Conservation (phyloP, 2,797 vertebrate species). For the Typhlichthys subterraneus region DNA sequence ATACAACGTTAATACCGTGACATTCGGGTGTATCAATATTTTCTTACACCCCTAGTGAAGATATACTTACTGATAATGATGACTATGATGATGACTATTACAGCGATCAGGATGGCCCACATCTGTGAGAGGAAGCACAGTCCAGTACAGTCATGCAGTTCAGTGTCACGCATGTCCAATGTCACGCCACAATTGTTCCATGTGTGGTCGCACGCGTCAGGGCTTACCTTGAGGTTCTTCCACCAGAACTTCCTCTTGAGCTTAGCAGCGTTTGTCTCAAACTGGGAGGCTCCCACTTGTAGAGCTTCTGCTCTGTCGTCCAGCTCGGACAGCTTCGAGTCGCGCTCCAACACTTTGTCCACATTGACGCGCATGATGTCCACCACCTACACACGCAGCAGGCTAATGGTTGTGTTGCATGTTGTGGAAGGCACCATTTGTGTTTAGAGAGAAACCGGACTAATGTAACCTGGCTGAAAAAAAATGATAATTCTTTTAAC, state of each 20-base stretch:
- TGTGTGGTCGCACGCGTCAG: slow-evolving; percentile 1
- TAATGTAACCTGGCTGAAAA: too few species aligned
- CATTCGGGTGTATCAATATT: too few species aligned
- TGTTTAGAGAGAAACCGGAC: background rate
- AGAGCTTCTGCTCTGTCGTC: slow-evolving; percentile 88
- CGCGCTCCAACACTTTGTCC: slow-evolving; percentile 89
- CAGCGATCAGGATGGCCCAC: slow-evolving; percentile 79
- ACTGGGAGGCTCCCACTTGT: slow-evolving; percentile 89
- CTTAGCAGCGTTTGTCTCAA: slow-evolving; percentile 90
- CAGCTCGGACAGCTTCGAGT: slow-evolving; percentile 88
- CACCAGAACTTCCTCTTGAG: slow-evolving; percentile 93
- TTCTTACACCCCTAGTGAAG: too few species aligned
- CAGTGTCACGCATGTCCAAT: background rate
- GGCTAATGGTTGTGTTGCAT: background rate
- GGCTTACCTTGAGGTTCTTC: slow-evolving; percentile 84
- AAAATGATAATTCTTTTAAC: too few species aligned
- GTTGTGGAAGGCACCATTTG: background rate
- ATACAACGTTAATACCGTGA: too few species aligned
- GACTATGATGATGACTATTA: slow-evolving; percentile 72
- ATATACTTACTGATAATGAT: slow-evolving; percentile 73
- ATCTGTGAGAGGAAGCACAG: slow-evolving; percentile 53
- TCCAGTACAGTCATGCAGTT: background rate
- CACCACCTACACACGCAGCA: slow-evolving; percentile 78
- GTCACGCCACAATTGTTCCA: background rate
- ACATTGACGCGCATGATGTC: slow-evolving; percentile 92